These are phyloP conservation scores for Stomorhina lunata DNA, from an alignment of 2,888 invertebrate genomes.

Conservation along the genomic window DNA sequence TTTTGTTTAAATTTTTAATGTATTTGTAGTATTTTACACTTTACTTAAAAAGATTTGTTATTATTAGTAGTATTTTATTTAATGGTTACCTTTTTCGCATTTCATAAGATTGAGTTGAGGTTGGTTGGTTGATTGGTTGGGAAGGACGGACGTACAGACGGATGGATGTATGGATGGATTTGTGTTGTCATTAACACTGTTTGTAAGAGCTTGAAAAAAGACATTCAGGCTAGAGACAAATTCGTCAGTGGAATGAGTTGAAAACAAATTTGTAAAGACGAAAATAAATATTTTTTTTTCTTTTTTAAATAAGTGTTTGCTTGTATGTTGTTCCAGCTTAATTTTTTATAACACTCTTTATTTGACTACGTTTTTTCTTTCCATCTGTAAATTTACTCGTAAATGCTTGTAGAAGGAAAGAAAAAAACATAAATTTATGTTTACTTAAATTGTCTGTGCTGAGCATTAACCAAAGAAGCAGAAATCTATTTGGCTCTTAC, in stretches of 20 bases:
- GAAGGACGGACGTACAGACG: not conserved
- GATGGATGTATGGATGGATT: conserved; percentile 50
- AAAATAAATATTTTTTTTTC: conserved; percentile 49
- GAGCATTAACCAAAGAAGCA: conserved; percentile 52
- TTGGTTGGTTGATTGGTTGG: conserved; percentile 29
- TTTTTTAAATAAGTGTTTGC: conserved; percentile 20
- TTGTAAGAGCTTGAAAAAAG: conserved; percentile 18
- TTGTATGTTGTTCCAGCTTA: not conserved
- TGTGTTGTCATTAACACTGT: conserved; percentile 52
- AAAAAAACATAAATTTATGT: conserved; percentile 39
- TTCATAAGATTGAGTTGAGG: conserved; percentile 22
- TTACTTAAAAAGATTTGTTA: conserved; percentile 38
- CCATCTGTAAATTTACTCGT: conserved; percentile 5
- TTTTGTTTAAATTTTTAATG: too few relatives aligned
- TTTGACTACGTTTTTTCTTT: not conserved
- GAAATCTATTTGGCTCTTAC: conserved; percentile 54
- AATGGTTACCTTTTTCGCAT: conserved; percentile 20
- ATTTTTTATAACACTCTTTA: conserved; percentile 24
- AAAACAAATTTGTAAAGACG: conserved; percentile 20
- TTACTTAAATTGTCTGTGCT: conserved; percentile 53
- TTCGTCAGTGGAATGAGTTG: conserved; percentile 5
- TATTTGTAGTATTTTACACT: conserved; percentile 48
- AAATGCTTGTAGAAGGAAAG: conserved; percentile 31
- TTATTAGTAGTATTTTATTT: conserved; percentile 23
- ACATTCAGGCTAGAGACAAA: conserved; percentile 3